Evolutionary conservation across 2,113 vertebrate species (phyloP).

Genomic region (Podarcis muralis): DNA sequence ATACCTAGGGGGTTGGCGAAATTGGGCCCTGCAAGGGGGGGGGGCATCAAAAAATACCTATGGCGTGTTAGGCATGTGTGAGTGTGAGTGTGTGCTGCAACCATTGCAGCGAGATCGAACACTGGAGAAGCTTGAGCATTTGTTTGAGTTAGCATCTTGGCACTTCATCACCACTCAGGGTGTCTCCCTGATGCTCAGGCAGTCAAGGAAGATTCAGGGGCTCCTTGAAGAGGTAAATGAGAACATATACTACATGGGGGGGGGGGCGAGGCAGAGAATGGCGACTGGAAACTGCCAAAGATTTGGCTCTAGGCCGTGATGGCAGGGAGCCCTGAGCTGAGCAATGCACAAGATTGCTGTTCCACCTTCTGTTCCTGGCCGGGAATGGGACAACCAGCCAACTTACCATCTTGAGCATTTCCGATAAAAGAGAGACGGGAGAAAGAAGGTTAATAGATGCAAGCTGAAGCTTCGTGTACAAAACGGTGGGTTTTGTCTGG

Average conservation of each 20-base stretch:
- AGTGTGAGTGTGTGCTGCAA: no score
- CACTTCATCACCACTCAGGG: conserved; percentile 44
- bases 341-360: not conserved
- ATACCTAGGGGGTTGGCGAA: no score
- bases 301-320: conserved; percentile 12
- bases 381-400: not conserved
- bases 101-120: no score
- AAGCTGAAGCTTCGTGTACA: no score
- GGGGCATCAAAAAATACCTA: no score
- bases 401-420: not conserved
- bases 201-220: not conserved
- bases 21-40: no score
- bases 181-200: conserved; percentile 12
- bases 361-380: not conserved
- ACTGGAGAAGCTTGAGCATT: no score
- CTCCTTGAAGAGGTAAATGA: conserved; percentile 36
- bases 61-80: no score
- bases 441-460: not conserved
- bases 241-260: conserved; percentile 9
- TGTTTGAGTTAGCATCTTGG: no score
- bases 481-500: no score
- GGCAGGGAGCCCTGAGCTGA: conserved; percentile 25
- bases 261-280: conserved; percentile 54
- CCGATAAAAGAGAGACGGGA: no score
- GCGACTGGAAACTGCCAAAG: conserved; percentile 30